Base-by-base conservation (phyloP, 2,113 vertebrate genomes). In the Pseudorhombus dupliciocellatus region DNA sequence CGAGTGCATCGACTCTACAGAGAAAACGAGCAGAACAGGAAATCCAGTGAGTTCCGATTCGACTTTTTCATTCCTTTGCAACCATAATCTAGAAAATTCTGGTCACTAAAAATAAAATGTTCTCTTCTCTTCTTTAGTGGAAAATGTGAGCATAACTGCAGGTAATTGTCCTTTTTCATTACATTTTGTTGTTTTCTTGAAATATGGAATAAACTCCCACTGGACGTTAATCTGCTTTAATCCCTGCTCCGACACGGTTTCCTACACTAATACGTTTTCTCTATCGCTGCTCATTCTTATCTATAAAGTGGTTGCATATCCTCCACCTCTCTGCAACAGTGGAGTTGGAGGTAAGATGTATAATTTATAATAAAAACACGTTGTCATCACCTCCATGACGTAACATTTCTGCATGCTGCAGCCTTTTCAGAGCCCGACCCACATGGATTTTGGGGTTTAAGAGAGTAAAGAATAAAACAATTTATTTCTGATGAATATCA, bases 1-100 rank as follows among this genome's bases (percentile, higher is more conserved):
- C 95, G 96, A 84, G 98, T 99, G 53, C 96, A 94, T 88, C 94
- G 97, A 5, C 92, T 99, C 1, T 99, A 98, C 94, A 93, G 94
- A 84, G 97, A 99, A 72, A 96, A 91, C 0, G 92, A 97, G 88
- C 94, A 95, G 75, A 98, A 98, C 91, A 93, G 96, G 80, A 97
- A 94, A 84, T 96, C 96, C 73, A 93, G 98, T 99, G 90, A 70
- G 96, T 64, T 37, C 26, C 3, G 34, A 37, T 37, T 37, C 12
- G 9, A 37, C 34, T 11, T 57, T 53, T 7, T 59, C 21, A 0
- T 14, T 44, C 48, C 18, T 28, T 67, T 5, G 26, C 26, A 12
- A 18, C 18, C 18, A 21, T 21, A n/a, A 18, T 20, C 4, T 51
- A 22, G 12, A 25, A 1, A 12, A 2, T 15, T 15, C 25, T 7